Evolutionary conservation across 1,140 invertebrate species (phyloP), one percentile per base, ranked within the genome.

Genomic region (Hyles vespertilio): DNA sequence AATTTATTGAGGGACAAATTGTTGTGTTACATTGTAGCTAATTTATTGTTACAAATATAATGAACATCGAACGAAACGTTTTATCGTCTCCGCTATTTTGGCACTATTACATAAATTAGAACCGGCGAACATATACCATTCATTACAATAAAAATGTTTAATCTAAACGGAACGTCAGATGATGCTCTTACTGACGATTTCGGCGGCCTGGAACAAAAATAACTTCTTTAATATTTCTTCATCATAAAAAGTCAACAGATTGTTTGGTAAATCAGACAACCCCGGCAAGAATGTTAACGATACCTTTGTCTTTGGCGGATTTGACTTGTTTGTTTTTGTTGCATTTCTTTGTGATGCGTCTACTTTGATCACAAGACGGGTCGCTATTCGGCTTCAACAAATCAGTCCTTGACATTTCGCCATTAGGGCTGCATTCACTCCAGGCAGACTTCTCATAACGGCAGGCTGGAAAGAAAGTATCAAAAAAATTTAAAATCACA

Each of bases 371-470:
- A 74, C 94, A 95, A 50, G 92, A 91, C 6, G 93, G 84, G 78
- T 95, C 94, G 62, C 93, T 94, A 78, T 94, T 94, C n/a, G 92
- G 82, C 74, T 94, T 95, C 67, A 95, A 72, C 77, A 91, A 92
- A 76, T 95, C 93, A 61, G 91, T 92, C 77, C 94, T 91, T 10
- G 91, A 92, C 92, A 95, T 94, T 79, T 91, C 90, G 51, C 92
- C 93, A 67, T 92, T 92, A 50, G 91, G 82, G 70, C 91, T 92
- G 81, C 94, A 95, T 77, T 91, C 92, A 74, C 91, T 92, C 93
- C 94, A 95, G 46, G 92, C 87, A 34, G 94, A 94, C 79, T 94
- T 95, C 69, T 94, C 93, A 77, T 95, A 95, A 65, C 94, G 92
- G 80, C 94, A 95, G 54, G 93, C 94, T 95, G 79, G 10, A 22